Conservation (phyloP, 2,888 invertebrate species). For the Andrena minutula region DNA sequence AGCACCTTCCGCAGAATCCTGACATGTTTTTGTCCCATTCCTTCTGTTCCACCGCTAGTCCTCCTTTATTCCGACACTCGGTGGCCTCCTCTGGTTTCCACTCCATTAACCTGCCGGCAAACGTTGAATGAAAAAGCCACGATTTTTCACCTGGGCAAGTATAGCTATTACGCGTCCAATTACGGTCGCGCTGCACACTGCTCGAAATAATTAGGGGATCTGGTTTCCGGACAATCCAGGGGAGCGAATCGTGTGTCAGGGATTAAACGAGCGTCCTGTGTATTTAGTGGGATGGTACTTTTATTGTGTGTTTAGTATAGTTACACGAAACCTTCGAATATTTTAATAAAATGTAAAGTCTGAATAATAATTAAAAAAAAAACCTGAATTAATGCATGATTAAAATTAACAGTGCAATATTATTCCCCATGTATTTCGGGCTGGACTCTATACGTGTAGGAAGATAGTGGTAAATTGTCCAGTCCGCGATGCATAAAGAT, state of each 20-base stretch:
- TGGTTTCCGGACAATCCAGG: background rate
- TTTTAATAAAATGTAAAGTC: no score
- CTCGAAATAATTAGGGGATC: conserved; percentile 39
- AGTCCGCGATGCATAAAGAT: no score
- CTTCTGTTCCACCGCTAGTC: background rate
- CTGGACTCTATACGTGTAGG: no score
- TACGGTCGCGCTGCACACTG: conserved; percentile 20
- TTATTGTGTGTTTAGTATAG: no score
- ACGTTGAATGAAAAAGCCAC: background rate
- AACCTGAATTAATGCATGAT: no score
- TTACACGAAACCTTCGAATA: no score
- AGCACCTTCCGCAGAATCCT: conserved; percentile 16
- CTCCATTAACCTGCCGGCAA: conserved; percentile 10
- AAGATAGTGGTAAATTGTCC: no score
- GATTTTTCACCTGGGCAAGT: conserved; percentile 28
- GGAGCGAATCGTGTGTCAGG: background rate
- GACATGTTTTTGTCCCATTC: conserved; percentile 25
- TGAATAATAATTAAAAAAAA: no score
- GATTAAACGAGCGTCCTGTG: background rate
- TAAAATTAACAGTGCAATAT: no score
- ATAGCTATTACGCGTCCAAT: conserved; percentile 29
- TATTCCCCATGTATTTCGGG: no score
- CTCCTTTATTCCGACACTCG: conserved; percentile 15
- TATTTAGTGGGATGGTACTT: background rate
- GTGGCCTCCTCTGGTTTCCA: background rate